These are phyloP conservation scores for Cathartes aura DNA, from an alignment of 2,113 vertebrate species.

Conservation along the genomic window DNA sequence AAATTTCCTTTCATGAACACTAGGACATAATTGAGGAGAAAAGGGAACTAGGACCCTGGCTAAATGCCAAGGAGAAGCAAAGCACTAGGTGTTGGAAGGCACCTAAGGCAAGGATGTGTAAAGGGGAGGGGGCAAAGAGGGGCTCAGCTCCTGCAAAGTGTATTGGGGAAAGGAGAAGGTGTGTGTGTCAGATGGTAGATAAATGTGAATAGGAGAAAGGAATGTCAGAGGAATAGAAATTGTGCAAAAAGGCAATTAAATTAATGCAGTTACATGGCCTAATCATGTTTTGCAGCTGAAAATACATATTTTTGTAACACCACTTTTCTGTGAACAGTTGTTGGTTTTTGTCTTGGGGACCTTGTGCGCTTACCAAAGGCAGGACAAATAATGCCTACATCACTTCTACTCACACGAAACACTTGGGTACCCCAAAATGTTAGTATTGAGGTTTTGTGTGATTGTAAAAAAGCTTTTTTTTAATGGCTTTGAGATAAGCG, in stretches of 20 bases:
- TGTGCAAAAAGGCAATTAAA: neutral
- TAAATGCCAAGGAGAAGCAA: neutral
- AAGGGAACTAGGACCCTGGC: neutral
- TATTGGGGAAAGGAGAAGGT: accelerated
- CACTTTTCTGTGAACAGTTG: neutral
- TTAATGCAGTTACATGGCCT: neutral
- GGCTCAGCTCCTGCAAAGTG: neutral
- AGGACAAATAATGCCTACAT: neutral
- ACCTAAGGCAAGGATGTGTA: neutral
- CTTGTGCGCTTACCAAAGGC: neutral
- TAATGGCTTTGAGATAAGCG: neutral
- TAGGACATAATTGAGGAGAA: neutral
- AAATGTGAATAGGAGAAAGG: neutral
- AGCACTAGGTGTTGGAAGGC: neutral
- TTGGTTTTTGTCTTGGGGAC: neutral
- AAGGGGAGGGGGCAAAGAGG: neutral
- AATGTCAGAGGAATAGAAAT: neutral
- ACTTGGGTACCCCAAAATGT: neutral
- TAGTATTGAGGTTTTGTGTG: neutral
- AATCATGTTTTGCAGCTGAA: neutral
- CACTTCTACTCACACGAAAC: neutral
- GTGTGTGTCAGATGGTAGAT: neutral
- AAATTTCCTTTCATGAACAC: neutral
- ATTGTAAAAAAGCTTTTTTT: neutral
- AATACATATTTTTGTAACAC: neutral